Percentiles rank a stretch among this genome's conserved stretches.
phyloP scores from a whole-genome alignment of 1,140 invertebrate species.

The Euwallacea similis region DNA sequence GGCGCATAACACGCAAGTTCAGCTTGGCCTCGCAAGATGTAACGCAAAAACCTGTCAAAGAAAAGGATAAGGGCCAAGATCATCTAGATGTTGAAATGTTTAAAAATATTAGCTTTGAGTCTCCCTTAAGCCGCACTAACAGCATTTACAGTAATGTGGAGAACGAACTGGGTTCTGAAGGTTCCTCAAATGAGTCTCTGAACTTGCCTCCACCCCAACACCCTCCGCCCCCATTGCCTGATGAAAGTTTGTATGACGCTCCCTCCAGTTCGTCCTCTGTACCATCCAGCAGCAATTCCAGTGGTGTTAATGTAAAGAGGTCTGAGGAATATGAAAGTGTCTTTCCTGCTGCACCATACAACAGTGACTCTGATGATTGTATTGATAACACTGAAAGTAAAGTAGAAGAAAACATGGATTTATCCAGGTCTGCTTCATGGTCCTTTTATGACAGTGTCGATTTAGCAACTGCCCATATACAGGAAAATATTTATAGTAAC shows the following conservation, averaged over 20 bases:
- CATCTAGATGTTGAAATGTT: slow-evolving; percentile 48
- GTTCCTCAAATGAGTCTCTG: slow-evolving; percentile 49
- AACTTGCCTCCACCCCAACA: slow-evolving; percentile 60
- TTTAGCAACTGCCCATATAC: slow-evolving; percentile 23
- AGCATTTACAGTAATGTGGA: slow-evolving; percentile 46
- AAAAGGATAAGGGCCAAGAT: slow-evolving; percentile 37
- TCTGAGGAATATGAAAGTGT: slow-evolving; percentile 52
- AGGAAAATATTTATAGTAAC: slow-evolving; percentile 44
- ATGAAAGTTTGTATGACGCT: slow-evolving; percentile 62
- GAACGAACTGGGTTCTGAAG: slow-evolving; percentile 29
- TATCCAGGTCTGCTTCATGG: slow-evolving; percentile 60
- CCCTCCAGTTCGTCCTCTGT: slow-evolving; percentile 55
- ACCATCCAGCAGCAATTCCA: slow-evolving; percentile 52
- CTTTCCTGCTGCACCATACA: slow-evolving; percentile 52
- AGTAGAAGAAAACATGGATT: slow-evolving; percentile 36
- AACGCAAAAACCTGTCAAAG: slow-evolving; percentile 21
- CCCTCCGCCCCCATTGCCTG: slow-evolving; percentile 62
- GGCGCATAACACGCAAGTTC: slow-evolving; percentile 52
- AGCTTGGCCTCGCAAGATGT: slow-evolving; percentile 47
- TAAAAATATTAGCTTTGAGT: slow-evolving; percentile 47
- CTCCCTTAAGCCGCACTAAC: slow-evolving; percentile 43
- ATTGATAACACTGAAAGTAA: slow-evolving; percentile 33
- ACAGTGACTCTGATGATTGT: slow-evolving; percentile 56
- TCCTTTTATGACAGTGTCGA: slow-evolving; percentile 58
- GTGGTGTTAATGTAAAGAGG: slow-evolving; percentile 40